These are phyloP conservation scores for Aphelenchoides fujianensis DNA, from an alignment of 1,140 invertebrate genomes.

Conservation along the genomic window DNA sequence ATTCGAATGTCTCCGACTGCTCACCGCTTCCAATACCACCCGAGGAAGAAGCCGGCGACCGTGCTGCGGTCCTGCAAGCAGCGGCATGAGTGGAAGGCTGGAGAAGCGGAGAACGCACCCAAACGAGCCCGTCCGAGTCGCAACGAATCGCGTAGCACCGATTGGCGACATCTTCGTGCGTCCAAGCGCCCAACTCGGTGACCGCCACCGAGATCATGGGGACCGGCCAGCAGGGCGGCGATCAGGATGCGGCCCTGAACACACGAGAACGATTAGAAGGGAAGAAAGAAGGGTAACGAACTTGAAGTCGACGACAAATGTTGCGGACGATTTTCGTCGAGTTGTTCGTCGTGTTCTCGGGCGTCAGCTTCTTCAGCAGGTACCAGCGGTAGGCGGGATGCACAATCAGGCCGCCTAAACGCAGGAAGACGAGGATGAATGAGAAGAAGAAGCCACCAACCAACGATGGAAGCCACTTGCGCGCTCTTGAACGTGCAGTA, in stretches of 20 bases:
- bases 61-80: constrained; percentile 44
- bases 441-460: constrained; percentile 27
- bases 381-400: constrained; percentile 55
- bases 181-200: constrained; percentile 27
- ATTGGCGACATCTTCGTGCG: constrained; percentile 34
- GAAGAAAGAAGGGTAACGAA: constrained; percentile 24
- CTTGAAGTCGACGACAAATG: constrained; percentile 47
- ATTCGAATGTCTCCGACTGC: too few species aligned
- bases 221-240: constrained; percentile 31
- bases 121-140: constrained; percentile 32
- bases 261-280: constrained; percentile 24
- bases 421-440: neutral
- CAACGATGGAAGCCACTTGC: constrained; percentile 45
- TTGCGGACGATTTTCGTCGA: constrained; percentile 52
- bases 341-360: constrained; percentile 55
- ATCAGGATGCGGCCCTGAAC: constrained; percentile 52
- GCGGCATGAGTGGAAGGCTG: neutral
- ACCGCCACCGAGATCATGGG: constrained; percentile 39
- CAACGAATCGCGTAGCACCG: constrained; percentile 50
- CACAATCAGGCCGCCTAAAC: constrained; percentile 48
- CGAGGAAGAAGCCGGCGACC: constrained; percentile 44
- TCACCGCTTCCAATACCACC: constrained; percentile 59
- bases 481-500: constrained; percentile 48
- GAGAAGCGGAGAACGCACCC: neutral
- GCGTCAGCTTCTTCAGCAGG: constrained; percentile 37